Evolutionary conservation across 2,888 invertebrate genomes (phyloP), one percentile per base, ranked within the genome.

Genomic region (Scotopteryx bipunctaria): DNA sequence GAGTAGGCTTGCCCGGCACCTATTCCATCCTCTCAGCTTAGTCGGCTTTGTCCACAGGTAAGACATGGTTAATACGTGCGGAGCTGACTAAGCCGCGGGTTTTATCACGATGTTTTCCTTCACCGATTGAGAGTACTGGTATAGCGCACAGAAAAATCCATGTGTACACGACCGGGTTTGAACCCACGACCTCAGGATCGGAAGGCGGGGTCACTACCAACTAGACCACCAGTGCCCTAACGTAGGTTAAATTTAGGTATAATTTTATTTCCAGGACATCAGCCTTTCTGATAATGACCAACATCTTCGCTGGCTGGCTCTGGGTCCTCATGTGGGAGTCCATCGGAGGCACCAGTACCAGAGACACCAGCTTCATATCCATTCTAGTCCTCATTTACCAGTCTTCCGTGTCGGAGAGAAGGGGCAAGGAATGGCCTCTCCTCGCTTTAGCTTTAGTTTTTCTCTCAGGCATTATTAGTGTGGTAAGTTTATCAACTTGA

Each of bases 371-470:
- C 21, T 93, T 93, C 69, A 81, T 93, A 47, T 88, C 92, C 55
- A 80, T 93, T 51, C 77, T 93, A 61, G 91, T 93, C 52, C 69
- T 92, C 58, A 92, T 93, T 59, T 94, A 94, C 69, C 92, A 93
- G 67, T 87, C 91, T 33, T 89, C 90, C 3, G 75, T 91, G 3
- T 67, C 85, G 19, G 86, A 89, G 55, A 81, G 73, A 14, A 80
- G 89, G 32, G 71, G 81, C n/a, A 91, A 91, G 16, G 76, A 90
- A 45, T 93, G 93, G 93, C 91, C 93, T 0, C 69, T 92, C 11
- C 70, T 93, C 3, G 90, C 91, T 0, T 93, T 91, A 64, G 80
- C 88, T 32, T 69, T 92, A 11, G 83, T 94, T 13, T 76, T 93
- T 8, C 67, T 92, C 33, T 91, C 93, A 50, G 93, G 94, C 53